phyloP scores from a whole-genome alignment of 2,113 vertebrate genomes.

The Clarias macrocephalus region DNA sequence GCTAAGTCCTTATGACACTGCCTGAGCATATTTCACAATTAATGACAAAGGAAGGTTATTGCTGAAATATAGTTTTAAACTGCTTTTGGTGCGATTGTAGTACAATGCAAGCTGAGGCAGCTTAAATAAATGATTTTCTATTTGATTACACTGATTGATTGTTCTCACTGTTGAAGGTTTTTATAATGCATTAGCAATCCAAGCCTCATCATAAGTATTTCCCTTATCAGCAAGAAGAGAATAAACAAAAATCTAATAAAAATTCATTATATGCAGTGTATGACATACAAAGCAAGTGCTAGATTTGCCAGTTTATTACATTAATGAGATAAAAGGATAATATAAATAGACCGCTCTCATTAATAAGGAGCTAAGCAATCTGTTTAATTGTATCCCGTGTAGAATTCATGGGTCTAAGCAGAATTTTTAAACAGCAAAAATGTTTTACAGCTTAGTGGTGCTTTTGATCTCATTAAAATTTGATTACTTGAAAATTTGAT shows the following conservation, averaged over 20 bases:
- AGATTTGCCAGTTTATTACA: constrained; percentile 70
- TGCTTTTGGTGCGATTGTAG: constrained; percentile 63
- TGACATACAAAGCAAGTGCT: constrained; percentile 66
- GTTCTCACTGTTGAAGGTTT: constrained; percentile 64
- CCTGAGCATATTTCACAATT: constrained; percentile 5
- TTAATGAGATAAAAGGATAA: constrained; percentile 75
- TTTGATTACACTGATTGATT: constrained; percentile 82
- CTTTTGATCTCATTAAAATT: constrained; percentile 45
- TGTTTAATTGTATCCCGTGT: constrained; percentile 74
- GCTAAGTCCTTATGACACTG: not conserved
- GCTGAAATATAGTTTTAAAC: constrained; percentile 56
- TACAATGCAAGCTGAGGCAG: constrained; percentile 60
- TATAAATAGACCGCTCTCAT: constrained; percentile 73
- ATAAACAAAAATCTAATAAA: constrained; percentile 84
- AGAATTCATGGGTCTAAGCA: constrained; percentile 74
- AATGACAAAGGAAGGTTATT: constrained; percentile 27
- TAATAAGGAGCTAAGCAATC: constrained; percentile 73
- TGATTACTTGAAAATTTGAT: constrained; percentile 8
- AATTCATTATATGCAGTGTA: constrained; percentile 73
- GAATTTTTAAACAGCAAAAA: constrained; percentile 64
- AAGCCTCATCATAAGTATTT: constrained; percentile 76
- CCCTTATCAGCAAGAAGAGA: constrained; percentile 79
- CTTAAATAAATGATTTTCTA: constrained; percentile 72
- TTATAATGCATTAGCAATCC: constrained; percentile 72
- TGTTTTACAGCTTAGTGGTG: constrained; percentile 36